Evolutionary conservation across 2,888 invertebrate species (phyloP).

Genomic region (Plemyria rubiginata): DNA sequence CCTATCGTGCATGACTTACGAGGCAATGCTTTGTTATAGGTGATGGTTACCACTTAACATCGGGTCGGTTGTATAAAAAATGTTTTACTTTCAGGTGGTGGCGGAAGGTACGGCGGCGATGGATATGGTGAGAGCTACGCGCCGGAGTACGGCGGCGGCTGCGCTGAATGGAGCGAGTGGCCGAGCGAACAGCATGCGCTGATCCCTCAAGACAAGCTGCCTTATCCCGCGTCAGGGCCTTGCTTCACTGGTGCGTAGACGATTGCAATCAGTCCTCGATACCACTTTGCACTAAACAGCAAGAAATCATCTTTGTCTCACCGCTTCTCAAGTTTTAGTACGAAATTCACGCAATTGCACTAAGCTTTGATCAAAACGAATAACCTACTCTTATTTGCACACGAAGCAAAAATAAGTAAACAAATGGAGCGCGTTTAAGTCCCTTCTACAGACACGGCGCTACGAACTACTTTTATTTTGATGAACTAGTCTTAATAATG

Average conservation of each 20-base stretch:
- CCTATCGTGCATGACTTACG: too few species aligned
- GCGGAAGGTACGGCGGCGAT: conserved; percentile 76
- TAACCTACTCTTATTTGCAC: too few species aligned
- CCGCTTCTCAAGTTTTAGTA: not conserved
- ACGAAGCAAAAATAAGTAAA: not conserved
- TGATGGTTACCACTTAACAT: too few species aligned
- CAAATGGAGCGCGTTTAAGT: conserved; percentile 27
- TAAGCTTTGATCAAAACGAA: too few species aligned
- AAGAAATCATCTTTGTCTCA: not conserved
- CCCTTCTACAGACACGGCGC: conserved; percentile 18
- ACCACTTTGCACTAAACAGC: not conserved
- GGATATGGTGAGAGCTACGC: conserved; percentile 78
- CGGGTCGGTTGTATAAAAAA: too few species aligned
- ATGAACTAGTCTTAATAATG: too few species aligned
- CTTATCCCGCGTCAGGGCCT: conserved; percentile 83
- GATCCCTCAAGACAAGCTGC: conserved; percentile 79
- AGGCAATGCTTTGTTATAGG: too few species aligned
- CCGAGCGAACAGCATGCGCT: conserved; percentile 78
- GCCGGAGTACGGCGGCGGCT: conserved; percentile 76
- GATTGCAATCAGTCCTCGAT: not conserved
- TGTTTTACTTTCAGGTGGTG: conserved; percentile 56
- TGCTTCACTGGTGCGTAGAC: conserved; percentile 85
- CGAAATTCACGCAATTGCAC: not conserved
- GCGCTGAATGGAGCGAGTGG: conserved; percentile 80
- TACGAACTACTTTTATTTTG: too few species aligned